Base-by-base conservation (phyloP, 2,113 vertebrate species). In the Stigmatopora nigra region DNA sequence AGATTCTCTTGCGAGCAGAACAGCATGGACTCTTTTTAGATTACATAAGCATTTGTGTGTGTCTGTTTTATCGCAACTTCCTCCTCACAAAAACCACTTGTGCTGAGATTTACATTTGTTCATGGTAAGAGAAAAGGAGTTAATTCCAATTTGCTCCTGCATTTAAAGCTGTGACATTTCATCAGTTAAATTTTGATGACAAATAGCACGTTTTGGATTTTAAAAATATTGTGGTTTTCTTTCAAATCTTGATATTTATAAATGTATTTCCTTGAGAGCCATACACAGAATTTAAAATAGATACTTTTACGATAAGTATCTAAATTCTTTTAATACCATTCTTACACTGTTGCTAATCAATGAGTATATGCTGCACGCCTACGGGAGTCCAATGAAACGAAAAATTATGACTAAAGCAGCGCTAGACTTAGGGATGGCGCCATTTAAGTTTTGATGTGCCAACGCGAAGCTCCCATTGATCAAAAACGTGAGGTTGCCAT, bases 31-130 rank as follows among this genome's bases (percentile, higher is more conserved):
- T 63, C 31, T 1, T 64, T 71, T 56, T 63, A 20, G 59, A 47
- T 90, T 89, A 86, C 47, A 67, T 89, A 90, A 90, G 73, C 36
- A 52, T 52, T 38, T 64, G 22, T 67, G 68, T 68, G 77, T 72
- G 58, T 64, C 71, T 45, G 64, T 17, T 16, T 41, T 41, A 38
- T 60, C 58, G 15, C 35, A n/a, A 60, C 58, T 16, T 20, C 12
- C 41, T 52, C 38, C 10, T 20, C 44, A 20, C 44, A 10, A 45
- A 61, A 19, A 45, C 38, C 41, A 38, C n/a, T 8, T 45, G 2
- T 46, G 13, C 14, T 45, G 1, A 19, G 59, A 22, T 61, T 61
- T 20, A 22, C 13, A 14, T 61, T 61, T 1, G 9, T 61, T 52
- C 22, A 44, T 10, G 25, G 53, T 1, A 19, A 63, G 69, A 61